Base-by-base conservation (phyloP, 2,797 vertebrate genomes). In the Urophycis tenuis region DNA sequence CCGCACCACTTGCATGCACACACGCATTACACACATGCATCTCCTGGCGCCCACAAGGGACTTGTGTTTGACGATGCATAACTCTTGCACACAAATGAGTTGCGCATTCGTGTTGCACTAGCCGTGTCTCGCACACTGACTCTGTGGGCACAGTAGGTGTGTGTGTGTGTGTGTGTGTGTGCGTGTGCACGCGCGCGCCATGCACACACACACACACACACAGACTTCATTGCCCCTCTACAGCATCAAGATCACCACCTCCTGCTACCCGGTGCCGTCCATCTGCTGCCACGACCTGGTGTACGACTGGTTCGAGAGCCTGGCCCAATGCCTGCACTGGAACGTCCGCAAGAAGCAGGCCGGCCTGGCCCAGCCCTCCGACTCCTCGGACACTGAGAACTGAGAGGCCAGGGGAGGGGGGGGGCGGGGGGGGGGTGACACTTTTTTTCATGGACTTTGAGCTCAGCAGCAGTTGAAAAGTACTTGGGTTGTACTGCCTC, bases 291-390 rank as follows among this genome's bases (percentile, higher is more conserved):
- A 94, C 1, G 94, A 94, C 82, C 89, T 94, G 82, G 94, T 95
- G 83, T 93, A 95, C 25, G 94, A 95, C 90, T 95, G 94, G 94
- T 95, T 95, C 7, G 93, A 95, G 77, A 94, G 94, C 79, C 88
- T 95, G 82, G 94, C 94, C 3, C 91, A 94, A 89, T 95, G 94
- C 86, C 83, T 95, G 78, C 94, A 95, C 89, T 95, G 94, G 94
- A 95, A 95, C 60, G 91, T 95, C 4, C 93, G 94, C 45, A 95
- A 94, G 89, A 91, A 92, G 82, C 94, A 95, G 87, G 89, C 90
- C 0, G 87, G 91, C 0, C 90, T 94, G 30, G 87, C 88, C 0
- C 92, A 94, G 33, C 60, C 82, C 45, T 92, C 92, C 0, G 92
- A 94, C 84, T 92, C 91, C 0, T 94, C 94, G 0, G 93, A 94